Conservation (phyloP, 1,140 invertebrate species). For the Papilio aristodemus region DNA sequence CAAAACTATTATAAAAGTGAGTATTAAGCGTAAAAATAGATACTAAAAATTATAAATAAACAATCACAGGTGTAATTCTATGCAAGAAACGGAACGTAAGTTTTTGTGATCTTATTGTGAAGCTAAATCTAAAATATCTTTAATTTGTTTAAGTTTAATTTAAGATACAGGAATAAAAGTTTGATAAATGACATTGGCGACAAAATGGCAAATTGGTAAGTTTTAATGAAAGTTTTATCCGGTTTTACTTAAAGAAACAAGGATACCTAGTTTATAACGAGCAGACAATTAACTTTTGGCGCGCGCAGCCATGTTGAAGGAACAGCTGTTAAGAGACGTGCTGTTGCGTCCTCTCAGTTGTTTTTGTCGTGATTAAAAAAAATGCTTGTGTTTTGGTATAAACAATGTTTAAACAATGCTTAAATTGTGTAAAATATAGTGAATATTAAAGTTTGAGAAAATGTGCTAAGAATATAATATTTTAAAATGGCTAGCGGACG, state of each 20-base stretch:
- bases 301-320: slow-evolving; percentile 73
- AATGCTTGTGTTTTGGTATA: slow-evolving; percentile 43
- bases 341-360: slow-evolving; percentile 52
- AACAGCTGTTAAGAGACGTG: slow-evolving; percentile 69
- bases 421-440: slow-evolving; percentile 41
- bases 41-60: neutral
- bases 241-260: neutral
- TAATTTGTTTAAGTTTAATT: neutral
- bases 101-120: neutral
- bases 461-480: slow-evolving; percentile 40
- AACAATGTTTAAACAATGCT: slow-evolving; percentile 57
- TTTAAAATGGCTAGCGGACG: slow-evolving; percentile 67
- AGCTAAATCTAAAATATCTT: slow-evolving; percentile 10
- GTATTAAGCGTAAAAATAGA: no score
- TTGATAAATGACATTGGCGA: slow-evolving; percentile 3
- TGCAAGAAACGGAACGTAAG: slow-evolving; percentile 10
- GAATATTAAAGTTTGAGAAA: slow-evolving; percentile 33
- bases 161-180: neutral
- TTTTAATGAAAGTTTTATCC: slow-evolving; percentile 35
- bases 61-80: neutral
- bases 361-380: slow-evolving; percentile 52
- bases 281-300: slow-evolving; percentile 66
- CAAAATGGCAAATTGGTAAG: slow-evolving; percentile 30
- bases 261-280: slow-evolving; percentile 26
- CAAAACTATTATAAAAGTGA: no score